These are phyloP conservation scores for Allacma fusca DNA, from an alignment of 2,888 invertebrate genomes.

Conservation along the genomic window DNA sequence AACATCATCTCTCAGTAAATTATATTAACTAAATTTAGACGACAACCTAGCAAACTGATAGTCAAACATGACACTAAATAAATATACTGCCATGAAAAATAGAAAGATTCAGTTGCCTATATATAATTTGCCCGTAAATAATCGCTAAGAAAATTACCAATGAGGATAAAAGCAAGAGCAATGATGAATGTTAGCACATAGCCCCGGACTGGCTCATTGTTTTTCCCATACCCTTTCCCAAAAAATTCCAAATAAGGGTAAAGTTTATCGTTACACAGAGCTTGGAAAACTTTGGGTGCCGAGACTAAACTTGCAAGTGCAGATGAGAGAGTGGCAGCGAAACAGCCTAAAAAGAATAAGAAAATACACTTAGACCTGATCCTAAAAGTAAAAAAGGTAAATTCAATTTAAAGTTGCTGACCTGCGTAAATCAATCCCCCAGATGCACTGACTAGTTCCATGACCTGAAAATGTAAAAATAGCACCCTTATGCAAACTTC, in stretches of 20 bases:
- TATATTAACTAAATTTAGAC: slow-evolving; percentile 4
- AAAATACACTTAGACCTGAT: background rate
- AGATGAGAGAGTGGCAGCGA: slow-evolving; percentile 95
- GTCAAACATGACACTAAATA: no score
- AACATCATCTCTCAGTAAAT: background rate
- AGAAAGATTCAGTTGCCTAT: no score
- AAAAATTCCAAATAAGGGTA: slow-evolving; percentile 94
- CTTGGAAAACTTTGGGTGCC: slow-evolving; percentile 87
- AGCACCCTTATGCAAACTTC: background rate
- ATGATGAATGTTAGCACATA: slow-evolving; percentile 91
- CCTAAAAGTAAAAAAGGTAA: background rate
- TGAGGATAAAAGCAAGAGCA: slow-evolving; percentile 83
- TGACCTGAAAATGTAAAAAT: slow-evolving; percentile 51
- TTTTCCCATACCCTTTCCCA: slow-evolving; percentile 86
- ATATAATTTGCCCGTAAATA: no score
- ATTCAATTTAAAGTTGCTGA: background rate
- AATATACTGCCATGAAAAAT: no score
- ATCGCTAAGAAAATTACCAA: slow-evolving; percentile 72
- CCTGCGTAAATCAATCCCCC: slow-evolving; percentile 47
- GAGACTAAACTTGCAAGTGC: slow-evolving; percentile 95
- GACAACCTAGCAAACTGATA: no score
- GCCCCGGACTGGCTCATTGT: slow-evolving; percentile 82
- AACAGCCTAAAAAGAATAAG: slow-evolving; percentile 71
- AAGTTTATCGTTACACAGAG: slow-evolving; percentile 90
- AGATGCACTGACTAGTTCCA: slow-evolving; percentile 67